These are phyloP conservation scores for Neoarius graeffei DNA, from an alignment of 2,113 vertebrate species.

Conservation along the genomic window DNA sequence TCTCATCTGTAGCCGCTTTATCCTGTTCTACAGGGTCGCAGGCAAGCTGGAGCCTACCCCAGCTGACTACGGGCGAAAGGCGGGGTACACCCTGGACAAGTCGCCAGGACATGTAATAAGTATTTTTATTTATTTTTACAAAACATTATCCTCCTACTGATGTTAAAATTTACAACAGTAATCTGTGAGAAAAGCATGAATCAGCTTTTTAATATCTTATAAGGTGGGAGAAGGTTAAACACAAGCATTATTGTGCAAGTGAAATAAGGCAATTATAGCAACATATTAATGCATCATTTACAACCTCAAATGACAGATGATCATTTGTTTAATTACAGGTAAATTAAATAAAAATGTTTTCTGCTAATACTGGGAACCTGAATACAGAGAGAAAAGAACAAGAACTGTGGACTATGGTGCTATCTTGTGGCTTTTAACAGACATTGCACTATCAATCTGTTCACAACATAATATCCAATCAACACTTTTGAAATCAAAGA, in stretches of 20 bases:
- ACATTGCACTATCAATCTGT: not conserved
- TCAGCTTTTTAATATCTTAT: not conserved
- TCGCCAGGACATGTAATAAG: not conserved
- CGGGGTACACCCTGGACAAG: too few species aligned
- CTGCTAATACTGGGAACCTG: not conserved
- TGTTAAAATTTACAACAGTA: not conserved
- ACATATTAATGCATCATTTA: not conserved
- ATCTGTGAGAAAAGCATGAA: not conserved
- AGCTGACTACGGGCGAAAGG: too few species aligned
- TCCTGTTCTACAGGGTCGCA: too few species aligned
- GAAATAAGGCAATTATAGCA: not conserved
- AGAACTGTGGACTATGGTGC: not conserved
- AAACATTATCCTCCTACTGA: not conserved
- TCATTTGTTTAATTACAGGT: not conserved
- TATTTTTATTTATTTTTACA: too few species aligned
- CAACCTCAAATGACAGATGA: not conserved
- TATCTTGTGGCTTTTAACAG: slow-evolving; percentile 12
- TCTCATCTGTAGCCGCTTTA: too few species aligned
- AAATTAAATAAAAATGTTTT: not conserved
- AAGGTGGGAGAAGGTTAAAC: not conserved
- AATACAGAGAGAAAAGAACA: not conserved
- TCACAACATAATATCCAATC: not conserved
- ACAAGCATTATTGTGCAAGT: not conserved
- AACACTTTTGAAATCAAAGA: not conserved
- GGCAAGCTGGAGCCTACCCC: too few species aligned